Conservation (phyloP, 2,113 vertebrate species). For the Daphoenositta chrysoptera region DNA sequence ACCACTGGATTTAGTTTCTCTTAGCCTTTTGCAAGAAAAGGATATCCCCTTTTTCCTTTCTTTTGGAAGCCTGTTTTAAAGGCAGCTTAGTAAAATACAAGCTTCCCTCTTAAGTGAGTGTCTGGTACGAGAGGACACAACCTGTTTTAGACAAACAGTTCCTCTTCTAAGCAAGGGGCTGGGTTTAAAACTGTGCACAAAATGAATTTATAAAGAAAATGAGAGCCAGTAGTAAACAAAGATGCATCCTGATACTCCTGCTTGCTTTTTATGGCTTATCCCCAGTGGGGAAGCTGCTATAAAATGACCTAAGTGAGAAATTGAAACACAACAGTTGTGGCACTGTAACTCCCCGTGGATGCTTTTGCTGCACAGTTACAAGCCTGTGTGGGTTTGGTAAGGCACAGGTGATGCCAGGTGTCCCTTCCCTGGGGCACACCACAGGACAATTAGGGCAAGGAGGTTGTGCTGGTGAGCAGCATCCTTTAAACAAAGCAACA, state of each 20-base stretch:
- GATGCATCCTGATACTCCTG: neutral
- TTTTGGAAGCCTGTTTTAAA: neutral
- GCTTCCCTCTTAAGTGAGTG: neutral
- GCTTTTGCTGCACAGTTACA: neutral
- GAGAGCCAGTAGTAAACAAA: neutral
- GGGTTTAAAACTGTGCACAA: neutral
- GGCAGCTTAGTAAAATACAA: neutral
- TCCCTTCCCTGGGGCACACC: neutral
- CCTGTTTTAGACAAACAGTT: neutral
- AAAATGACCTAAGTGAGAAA: neutral
- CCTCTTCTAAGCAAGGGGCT: neutral
- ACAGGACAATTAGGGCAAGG: neutral
- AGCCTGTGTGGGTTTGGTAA: neutral
- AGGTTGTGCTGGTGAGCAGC: neutral
- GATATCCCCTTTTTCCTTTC: neutral
- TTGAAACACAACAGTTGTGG: neutral
- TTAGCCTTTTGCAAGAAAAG: neutral
- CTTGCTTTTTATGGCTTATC: neutral
- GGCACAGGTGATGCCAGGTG: neutral
- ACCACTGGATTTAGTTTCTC: neutral
- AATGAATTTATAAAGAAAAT: neutral
- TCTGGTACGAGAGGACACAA: neutral
- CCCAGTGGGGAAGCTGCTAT: neutral
- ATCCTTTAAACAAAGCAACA: neutral
- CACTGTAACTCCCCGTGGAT: neutral